phyloP scores from a whole-genome alignment of 2,888 invertebrate genomes.

The Choreutis nemorana region DNA sequence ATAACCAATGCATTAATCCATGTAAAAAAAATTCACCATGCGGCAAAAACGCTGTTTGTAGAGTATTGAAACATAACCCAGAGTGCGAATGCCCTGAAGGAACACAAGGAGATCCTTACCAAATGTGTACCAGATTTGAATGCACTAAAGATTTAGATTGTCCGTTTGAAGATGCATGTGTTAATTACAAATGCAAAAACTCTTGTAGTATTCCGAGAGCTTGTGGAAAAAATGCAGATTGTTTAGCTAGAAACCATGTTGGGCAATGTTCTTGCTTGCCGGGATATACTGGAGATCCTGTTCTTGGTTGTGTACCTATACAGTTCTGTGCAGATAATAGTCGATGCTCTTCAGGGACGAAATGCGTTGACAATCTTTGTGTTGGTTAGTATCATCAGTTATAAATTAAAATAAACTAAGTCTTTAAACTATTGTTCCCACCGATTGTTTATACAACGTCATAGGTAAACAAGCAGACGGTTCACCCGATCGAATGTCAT shows the following conservation, averaged over 20 bases:
- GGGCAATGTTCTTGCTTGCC: slow-evolving; percentile 85
- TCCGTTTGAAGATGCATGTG: slow-evolving; percentile 72
- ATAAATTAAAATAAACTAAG: slow-evolving; percentile 4
- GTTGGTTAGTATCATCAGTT: slow-evolving; percentile 60
- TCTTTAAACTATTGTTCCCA: slow-evolving; percentile 2
- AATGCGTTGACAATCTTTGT: slow-evolving; percentile 84
- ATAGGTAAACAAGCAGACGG: too few relatives aligned
- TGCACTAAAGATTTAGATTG: slow-evolving; percentile 84
- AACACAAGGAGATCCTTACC: slow-evolving; percentile 78
- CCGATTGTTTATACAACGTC: too few relatives aligned
- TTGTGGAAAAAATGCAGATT: slow-evolving; percentile 83
- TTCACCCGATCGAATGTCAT: too few relatives aligned
- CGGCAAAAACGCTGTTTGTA: slow-evolving; percentile 79
- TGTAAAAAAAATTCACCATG: slow-evolving; percentile 73
- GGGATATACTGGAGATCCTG: slow-evolving; percentile 87
- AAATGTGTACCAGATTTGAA: slow-evolving; percentile 77
- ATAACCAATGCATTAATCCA: slow-evolving; percentile 80
- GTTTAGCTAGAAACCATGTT: slow-evolving; percentile 78
- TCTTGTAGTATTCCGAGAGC: slow-evolving; percentile 83
- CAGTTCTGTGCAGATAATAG: slow-evolving; percentile 83
- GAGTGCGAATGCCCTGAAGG: slow-evolving; percentile 78
- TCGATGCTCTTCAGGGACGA: slow-evolving; percentile 85
- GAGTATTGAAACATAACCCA: slow-evolving; percentile 72
- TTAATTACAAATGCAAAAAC: slow-evolving; percentile 81
- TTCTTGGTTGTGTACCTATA: slow-evolving; percentile 82